Evolutionary conservation across 2,113 vertebrate species (phyloP), one percentile per base, ranked within the genome.

Genomic region (Thinocorus orbignyianus): DNA sequence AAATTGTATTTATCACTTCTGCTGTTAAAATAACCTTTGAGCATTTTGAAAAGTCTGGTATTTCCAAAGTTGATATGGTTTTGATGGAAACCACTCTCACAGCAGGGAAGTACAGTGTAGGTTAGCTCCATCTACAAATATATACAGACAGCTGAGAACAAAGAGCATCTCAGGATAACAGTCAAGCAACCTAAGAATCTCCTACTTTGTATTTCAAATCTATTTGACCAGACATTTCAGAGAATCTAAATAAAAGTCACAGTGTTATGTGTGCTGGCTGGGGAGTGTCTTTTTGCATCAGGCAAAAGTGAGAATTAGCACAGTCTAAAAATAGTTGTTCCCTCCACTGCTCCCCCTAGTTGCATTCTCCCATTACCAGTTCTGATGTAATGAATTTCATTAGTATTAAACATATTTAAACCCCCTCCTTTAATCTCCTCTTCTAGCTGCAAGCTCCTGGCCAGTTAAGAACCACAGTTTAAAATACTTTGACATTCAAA

Each of bases 381-480:
- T 91, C 86, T 86, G 77, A 93, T 80, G 96, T 97, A 83, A 93
- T 92, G 66, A 94, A 87, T 89, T 87, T 89, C 61, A 25, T 81
- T 80, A 86, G 68, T 92, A 91, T 46, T 37, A 37, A 85, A 81
- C 74, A 18, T 13, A 7, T 10, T 61, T 26, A 14, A 64, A 41
- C 10, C 1, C 11, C 8, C 10, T 87, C 31, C 39, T 97, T 93
- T 95, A 85, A 88, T 93, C 62, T 96, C 74, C 26, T 84, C 66
- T 94, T 86, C 94, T 95, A 97, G 87, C 95, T 97, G 95, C 80
- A 97, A 86, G 71, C 57, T 92, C 74, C 83, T 86, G 90, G 70
- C 30, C 26, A 37, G 51, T 58, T 86, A 92, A 94, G 79, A 92
- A 46, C 31, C 64, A 52, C 79, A 83, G 93, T 90, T 97, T 92